Percentiles rank a stretch among this genome's conserved stretches.
phyloP scores from a whole-genome alignment of 2,113 vertebrate genomes.

The Lathamus discolor region DNA sequence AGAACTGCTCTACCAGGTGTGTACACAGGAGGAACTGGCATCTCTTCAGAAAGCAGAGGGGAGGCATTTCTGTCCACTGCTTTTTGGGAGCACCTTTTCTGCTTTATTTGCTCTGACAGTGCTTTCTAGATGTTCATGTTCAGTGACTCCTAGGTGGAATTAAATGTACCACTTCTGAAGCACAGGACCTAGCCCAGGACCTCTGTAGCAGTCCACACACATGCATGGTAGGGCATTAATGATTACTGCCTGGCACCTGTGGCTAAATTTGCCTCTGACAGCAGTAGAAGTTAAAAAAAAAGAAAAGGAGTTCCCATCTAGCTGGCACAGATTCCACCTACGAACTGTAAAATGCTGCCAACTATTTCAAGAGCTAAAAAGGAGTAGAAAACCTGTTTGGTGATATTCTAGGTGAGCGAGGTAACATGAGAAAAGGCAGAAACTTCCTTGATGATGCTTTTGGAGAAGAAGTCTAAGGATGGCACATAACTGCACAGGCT shows the following conservation, averaged over 20 bases:
- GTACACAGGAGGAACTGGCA: slow-evolving; percentile 63
- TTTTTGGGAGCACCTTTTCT: slow-evolving; percentile 47
- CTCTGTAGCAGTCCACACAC: background rate
- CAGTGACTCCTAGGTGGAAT: background rate
- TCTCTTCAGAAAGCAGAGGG: slow-evolving; percentile 40
- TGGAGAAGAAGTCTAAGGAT: background rate
- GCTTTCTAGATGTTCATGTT: background rate
- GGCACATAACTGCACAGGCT: background rate
- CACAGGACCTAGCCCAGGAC: background rate
- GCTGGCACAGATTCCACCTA: background rate
- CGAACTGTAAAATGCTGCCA: background rate
- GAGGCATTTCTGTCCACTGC: slow-evolving; percentile 31
- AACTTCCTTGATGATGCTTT: background rate
- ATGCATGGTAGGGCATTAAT: background rate
- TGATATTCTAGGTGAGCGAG: background rate
- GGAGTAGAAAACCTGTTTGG: background rate
- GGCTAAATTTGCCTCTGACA: background rate
- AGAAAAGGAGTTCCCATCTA: background rate
- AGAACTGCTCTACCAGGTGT: slow-evolving; percentile 48
- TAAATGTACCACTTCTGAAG: background rate
- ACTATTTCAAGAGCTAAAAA: background rate
- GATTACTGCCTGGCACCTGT: background rate
- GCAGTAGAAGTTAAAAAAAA: background rate
- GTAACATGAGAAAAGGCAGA: background rate
- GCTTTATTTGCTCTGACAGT: slow-evolving; percentile 40